Evolutionary conservation across 2,888 invertebrate species (phyloP), one percentile per base, ranked within the genome.

Genomic region (Frankliniella intonsa): DNA sequence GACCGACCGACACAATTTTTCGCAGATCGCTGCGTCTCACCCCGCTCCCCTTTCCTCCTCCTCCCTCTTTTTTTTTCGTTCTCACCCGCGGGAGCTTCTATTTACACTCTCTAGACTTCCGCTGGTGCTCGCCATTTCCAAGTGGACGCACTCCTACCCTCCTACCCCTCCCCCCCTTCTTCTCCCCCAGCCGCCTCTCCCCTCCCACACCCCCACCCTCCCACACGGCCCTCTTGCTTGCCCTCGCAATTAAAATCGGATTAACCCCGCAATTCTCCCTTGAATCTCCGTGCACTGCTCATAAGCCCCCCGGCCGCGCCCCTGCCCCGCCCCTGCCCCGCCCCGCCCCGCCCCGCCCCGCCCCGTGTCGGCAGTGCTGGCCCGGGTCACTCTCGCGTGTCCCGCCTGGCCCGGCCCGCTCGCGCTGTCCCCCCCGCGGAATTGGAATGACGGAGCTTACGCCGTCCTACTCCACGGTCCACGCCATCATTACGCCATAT

Each of bases 231-330:
- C 55, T 50, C 25, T 76, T 76, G 69, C 69, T 76, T 76, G 69
- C 69, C 69, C 69, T 76, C 69, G 69, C 69, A 76, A 76, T 76
- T 76, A 76, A 76, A 76, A 76, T 76, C 69, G 69, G 69, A 76
- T 76, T 76, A 76, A 76, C 69, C 69, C 69, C 69, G 69, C 25
- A 76, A 76, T 76, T 76, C 69, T 69, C 69, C 69, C 22, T 76
- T 76, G 69, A 76, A 76, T 76, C 69, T 76, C 69, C 25, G 69
- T 76, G 69, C 69, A 76, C 80, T 82, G 81, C 50, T 79, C 80
- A 49, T 81, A 80, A 80, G 79, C 81, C 76, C 80, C 81, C 82
- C 55, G 82, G 49, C 79, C 82, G 55, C n/a, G n/a, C n/a, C 82
- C 62, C 55, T 14, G 19, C 55, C 12, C 14, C 55, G 11, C 69